Conservation (phyloP, 2,888 invertebrate genomes). For the Hemistola chrysoprasaria region DNA sequence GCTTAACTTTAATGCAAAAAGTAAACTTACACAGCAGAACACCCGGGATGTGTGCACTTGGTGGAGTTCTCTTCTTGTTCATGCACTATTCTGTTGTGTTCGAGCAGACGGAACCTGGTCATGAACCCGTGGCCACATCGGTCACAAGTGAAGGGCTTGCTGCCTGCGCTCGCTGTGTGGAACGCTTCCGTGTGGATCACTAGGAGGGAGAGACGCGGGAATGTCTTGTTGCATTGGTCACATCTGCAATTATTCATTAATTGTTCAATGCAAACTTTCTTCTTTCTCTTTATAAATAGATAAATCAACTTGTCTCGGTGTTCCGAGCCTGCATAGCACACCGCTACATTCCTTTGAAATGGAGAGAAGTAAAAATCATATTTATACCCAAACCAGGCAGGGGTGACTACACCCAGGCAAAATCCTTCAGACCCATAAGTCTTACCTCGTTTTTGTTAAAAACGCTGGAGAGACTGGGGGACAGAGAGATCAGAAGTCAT, state of each 20-base stretch:
- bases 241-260: constrained; percentile 53
- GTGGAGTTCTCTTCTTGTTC: constrained; percentile 16
- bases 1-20: background rate
- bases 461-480: no score
- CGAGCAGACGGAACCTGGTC: constrained; percentile 65
- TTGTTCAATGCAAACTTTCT: constrained; percentile 63
- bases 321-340: no score
- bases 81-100: constrained; percentile 72
- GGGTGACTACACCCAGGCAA: no score
- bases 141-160: constrained; percentile 55
- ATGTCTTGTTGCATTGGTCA: constrained; percentile 76
- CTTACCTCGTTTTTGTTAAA: no score
- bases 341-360: no score
- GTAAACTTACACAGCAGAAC: constrained; percentile 48
- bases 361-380: no score
- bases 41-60: constrained; percentile 62
- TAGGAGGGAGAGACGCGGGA: constrained; percentile 76
- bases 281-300: no score
- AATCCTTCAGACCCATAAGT: no score
- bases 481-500: no score
- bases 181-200: constrained; percentile 77
- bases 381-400: no score
- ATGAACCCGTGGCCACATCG: constrained; percentile 57
- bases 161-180: constrained; percentile 43
- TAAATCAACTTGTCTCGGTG: no score